phyloP scores from a whole-genome alignment of 2,113 vertebrate genomes.

The Halichoeres trimaculatus region DNA sequence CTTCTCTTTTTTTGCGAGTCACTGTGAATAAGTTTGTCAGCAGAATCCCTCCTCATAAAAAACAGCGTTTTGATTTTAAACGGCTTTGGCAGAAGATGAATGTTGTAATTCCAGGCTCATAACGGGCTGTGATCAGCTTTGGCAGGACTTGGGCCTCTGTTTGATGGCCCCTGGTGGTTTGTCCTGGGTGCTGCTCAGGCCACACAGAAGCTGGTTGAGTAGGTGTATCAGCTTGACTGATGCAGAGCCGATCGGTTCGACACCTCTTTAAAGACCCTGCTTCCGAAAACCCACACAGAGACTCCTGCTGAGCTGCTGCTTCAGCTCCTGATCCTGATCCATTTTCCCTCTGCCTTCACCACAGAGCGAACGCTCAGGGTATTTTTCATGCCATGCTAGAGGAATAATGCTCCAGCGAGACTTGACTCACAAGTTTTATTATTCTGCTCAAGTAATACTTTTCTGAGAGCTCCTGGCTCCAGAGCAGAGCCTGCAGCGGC shows the following conservation, averaged over 20 bases:
- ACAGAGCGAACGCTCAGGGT: conserved; percentile 32
- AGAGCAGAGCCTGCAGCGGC: conserved; percentile 26
- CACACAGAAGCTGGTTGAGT: conserved; percentile 20
- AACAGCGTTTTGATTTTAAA: conserved; percentile 39
- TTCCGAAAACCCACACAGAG: conserved; percentile 43
- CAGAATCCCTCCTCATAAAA: conserved; percentile 42
- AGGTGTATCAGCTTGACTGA: conserved; percentile 28
- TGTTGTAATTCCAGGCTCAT: conserved; percentile 46
- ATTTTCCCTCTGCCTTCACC: conserved; percentile 59
- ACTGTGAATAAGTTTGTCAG: conserved; percentile 13
- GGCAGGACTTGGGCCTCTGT: conserved; percentile 15
- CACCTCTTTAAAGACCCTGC: conserved; percentile 68
- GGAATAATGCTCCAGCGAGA: conserved; percentile 41
- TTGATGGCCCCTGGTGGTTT: conserved; percentile 27
- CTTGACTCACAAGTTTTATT: conserved; percentile 54
- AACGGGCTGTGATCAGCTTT: conserved; percentile 38
- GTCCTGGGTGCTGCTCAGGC: conserved; percentile 47
- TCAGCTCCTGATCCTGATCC: conserved; percentile 47
- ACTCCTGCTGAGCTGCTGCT: conserved; percentile 50
- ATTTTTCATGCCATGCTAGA: conserved; percentile 37
- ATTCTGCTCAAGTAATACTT: conserved; percentile 36
- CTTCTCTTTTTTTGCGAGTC: conserved; percentile 4
- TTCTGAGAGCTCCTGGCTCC: conserved; percentile 18
- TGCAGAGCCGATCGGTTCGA: conserved; percentile 35
- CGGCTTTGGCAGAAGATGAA: conserved; percentile 51